Evolutionary conservation across 2,113 vertebrate species (phyloP), one percentile per base, ranked within the genome.

Genomic region (Psilopogon haemacephalus): DNA sequence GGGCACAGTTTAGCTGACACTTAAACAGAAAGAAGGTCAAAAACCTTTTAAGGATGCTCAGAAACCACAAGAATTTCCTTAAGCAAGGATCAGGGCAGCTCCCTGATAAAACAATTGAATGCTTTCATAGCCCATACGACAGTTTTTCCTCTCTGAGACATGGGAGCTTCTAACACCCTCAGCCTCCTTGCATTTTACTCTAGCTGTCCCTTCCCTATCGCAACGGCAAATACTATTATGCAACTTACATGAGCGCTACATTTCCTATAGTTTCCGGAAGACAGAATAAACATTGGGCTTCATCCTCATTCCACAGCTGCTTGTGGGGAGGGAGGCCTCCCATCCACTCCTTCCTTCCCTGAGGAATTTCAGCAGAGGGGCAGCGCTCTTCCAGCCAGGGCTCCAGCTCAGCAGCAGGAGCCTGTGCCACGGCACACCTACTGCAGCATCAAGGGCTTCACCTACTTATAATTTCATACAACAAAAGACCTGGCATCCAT

Each of bases 221-320:
- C 84, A 75, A 94, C 79, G 75, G 69, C 82, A 80, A 87, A 60
- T 38, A 50, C 40, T 14, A 27, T 94, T 92, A 95, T 55, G 78
- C 76, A 86, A 78, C 0, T 42, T 64, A 89, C 28, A 0, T 1
- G 26, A 94, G 65, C 11, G 1, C 72, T 54, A 82, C 56, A n/a
- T 88, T 95, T 94, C 94, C 96, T 96, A 96, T 94, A 95, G 93
- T 28, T 96, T 94, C 91, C 65, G 72, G 94, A 88, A 94, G 89
- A 92, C 94, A 88, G 89, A 92, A 86, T 96, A 95, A 95, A 94
- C 93, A 94, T 24, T 96, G 87, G 89, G 89, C 94, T 95, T 93
- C 91, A 74, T 93, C 73, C 91, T 94, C 91, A 96, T 96, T 95
- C 96, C 94, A 95, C 89, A 95, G 96, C 87, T 94, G 93, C 79